Evolutionary conservation across 2,113 vertebrate genomes (phyloP).

Genomic region (Mustela lutreola): DNA sequence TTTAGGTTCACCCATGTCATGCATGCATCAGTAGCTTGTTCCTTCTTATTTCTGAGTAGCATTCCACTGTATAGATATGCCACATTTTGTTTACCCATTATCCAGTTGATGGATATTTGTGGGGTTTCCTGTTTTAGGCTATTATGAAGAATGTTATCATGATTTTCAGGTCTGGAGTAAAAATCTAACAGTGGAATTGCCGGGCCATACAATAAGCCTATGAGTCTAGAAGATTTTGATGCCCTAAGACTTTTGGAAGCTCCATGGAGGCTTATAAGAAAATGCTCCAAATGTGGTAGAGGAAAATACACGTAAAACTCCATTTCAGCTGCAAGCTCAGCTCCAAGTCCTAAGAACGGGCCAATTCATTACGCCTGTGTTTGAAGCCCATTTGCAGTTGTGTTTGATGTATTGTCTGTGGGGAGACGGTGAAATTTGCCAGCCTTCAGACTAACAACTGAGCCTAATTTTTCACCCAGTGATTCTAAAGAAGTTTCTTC

Average conservation of each 20-base stretch:
- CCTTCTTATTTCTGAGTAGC: neutral
- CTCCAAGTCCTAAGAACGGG: neutral
- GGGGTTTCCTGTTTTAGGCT: neutral
- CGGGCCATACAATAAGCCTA: neutral
- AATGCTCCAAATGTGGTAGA: neutral
- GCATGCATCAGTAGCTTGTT: neutral
- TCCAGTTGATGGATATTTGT: neutral
- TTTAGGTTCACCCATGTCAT: neutral
- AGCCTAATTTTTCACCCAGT: conserved; percentile 54
- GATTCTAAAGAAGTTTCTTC: conserved; percentile 46
- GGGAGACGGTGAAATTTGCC: conserved; percentile 55
- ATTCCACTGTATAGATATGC: no score
- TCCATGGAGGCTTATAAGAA: neutral
- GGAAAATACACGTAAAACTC: neutral
- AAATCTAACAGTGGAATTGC: neutral
- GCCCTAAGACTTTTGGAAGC: neutral
- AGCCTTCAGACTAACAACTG: conserved; percentile 43
- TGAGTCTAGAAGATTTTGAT: neutral
- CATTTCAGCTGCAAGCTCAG: neutral
- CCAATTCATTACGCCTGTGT: conserved; percentile 22
- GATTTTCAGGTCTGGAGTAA: neutral
- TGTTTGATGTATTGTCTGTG: conserved; percentile 52
- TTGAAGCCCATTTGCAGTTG: conserved; percentile 33
- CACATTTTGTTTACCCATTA: neutral
- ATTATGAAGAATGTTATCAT: neutral